Percentiles rank a stretch among this genome's conserved stretches.
phyloP scores from a whole-genome alignment of 2,888 invertebrate species.

The Cryptosula pallasiana region DNA sequence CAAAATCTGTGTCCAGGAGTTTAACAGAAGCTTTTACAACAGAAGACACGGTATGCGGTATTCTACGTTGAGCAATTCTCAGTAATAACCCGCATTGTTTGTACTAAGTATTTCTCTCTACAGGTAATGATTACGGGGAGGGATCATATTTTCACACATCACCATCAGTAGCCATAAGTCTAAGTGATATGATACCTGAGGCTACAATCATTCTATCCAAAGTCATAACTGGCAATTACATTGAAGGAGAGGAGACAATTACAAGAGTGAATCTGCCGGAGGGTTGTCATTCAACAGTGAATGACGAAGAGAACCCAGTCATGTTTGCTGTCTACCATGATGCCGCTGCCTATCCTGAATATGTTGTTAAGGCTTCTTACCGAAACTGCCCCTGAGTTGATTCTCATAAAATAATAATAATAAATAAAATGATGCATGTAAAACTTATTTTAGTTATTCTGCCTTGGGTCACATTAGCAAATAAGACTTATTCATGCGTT shows the following conservation, averaged over 20 bases:
- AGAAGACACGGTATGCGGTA: neutral
- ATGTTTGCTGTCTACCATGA: neutral
- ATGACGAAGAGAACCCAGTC: neutral
- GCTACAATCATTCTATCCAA: neutral
- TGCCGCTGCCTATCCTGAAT: neutral
- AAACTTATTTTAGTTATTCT: no score
- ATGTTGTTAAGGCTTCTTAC: neutral
- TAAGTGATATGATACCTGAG: neutral
- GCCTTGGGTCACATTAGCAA: no score
- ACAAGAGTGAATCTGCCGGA: neutral
- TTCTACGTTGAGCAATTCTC: neutral
- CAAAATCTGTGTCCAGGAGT: neutral
- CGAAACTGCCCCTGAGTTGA: no score
- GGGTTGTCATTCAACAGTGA: neutral
- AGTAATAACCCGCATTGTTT: neutral
- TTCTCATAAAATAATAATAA: no score
- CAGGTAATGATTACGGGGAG: neutral
- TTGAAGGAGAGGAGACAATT: neutral
- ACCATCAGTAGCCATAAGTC: neutral
- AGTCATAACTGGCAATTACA: neutral
- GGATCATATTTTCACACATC: neutral
- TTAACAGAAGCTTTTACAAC: neutral
- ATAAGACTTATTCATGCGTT: no score
- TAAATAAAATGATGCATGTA: no score
- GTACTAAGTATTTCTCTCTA: no score